Percentiles rank a stretch among this genome's conserved stretches.
phyloP scores from a whole-genome alignment of 2,888 invertebrate genomes.

The Machimus rusticus region DNA sequence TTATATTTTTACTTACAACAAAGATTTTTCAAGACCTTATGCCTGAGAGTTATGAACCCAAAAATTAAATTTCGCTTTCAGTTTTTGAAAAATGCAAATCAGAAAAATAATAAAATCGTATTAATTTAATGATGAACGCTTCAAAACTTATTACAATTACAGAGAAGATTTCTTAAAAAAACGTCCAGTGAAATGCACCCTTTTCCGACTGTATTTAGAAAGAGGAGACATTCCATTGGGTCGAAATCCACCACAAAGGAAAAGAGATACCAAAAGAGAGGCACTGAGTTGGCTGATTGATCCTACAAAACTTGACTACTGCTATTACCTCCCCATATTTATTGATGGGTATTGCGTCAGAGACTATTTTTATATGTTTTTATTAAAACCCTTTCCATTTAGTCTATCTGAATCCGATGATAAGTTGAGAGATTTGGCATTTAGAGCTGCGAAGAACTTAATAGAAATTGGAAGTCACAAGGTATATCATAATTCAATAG shows the following conservation, averaged over 20 bases:
- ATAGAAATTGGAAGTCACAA: conserved; percentile 79
- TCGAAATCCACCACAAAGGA: conserved; percentile 49
- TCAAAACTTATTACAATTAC: neutral
- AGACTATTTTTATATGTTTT: neutral
- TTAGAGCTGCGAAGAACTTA: conserved; percentile 86
- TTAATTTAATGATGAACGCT: too few species aligned
- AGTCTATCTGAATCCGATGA: conserved; percentile 77
- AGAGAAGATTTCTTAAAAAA: conserved; percentile 57
- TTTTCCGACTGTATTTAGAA: conserved; percentile 58
- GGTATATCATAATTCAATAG: conserved; percentile 53
- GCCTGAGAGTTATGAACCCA: too few species aligned
- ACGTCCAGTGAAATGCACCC: conserved; percentile 55
- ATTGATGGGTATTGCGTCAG: conserved; percentile 74
- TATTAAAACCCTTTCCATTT: conserved; percentile 23
- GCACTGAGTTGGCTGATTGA: conserved; percentile 57
- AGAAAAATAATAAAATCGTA: too few species aligned
- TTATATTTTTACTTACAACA: neutral
- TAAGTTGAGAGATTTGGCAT: conserved; percentile 85
- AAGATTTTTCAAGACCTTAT: too few species aligned
- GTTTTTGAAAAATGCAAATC: too few species aligned
- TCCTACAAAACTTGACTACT: conserved; percentile 75
- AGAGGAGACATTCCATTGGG: conserved; percentile 61
- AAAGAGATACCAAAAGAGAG: neutral
- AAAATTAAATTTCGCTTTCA: too few species aligned
- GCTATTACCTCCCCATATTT: conserved; percentile 93